These are phyloP conservation scores for Hylaeus volcanicus DNA, from an alignment of 1,140 invertebrate species.

Conservation along the genomic window DNA sequence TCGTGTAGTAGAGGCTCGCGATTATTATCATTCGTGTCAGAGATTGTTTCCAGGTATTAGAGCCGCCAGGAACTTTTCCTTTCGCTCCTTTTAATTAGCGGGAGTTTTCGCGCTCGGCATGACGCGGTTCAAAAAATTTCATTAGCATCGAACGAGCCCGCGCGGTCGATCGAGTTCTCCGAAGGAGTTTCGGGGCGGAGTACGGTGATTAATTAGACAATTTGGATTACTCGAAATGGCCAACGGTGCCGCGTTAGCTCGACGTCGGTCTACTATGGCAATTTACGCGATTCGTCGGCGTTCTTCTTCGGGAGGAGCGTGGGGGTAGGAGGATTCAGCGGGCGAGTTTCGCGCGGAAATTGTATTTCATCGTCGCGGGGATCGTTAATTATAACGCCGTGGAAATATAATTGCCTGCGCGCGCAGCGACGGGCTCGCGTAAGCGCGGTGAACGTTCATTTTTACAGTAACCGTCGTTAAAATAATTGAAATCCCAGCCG, in stretches of 20 bases:
- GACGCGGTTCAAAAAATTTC: not conserved
- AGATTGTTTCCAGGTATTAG: no score
- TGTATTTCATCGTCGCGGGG: conserved; percentile 15
- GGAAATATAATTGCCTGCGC: conserved; percentile 15
- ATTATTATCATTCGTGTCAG: no score
- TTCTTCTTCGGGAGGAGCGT: not conserved
- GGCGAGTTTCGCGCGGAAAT: conserved; percentile 14
- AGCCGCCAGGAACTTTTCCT: not conserved
- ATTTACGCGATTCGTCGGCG: conserved; percentile 17
- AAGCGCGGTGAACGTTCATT: not conserved
- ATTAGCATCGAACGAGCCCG: not conserved
- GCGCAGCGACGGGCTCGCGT: not conserved
- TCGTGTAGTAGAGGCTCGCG: no score
- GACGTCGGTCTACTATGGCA: conserved; percentile 5
- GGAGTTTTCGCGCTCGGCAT: not conserved
- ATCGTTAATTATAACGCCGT: conserved; percentile 21
- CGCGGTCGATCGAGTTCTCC: not conserved
- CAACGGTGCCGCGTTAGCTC: not conserved
- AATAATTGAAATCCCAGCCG: not conserved
- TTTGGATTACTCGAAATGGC: conserved; percentile 12
- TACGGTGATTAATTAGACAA: conserved; percentile 14
- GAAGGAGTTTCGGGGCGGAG: no score
- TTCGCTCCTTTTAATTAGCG: not conserved
- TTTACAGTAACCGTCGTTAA: not conserved
- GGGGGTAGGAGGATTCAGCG: no score